These are phyloP conservation scores for Argyra leucocephala DNA, from an alignment of 2,888 invertebrate genomes.

Conservation along the genomic window DNA sequence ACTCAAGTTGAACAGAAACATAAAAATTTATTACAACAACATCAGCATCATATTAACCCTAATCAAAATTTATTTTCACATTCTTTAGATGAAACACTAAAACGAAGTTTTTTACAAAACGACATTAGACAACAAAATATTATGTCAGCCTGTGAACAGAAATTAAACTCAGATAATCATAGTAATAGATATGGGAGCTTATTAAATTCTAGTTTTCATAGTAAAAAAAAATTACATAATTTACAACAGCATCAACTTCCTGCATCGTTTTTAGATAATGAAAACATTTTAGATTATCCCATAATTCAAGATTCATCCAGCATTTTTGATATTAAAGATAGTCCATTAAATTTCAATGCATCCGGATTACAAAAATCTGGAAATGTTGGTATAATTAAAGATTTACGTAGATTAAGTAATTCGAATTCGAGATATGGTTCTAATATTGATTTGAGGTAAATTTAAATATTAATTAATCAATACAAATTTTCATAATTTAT, in stretches of 20 bases:
- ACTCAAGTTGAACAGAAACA: not conserved
- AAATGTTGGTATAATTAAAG: not conserved
- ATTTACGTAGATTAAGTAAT: not conserved
- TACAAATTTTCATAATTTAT: not conserved
- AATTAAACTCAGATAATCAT: not conserved
- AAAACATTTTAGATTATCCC: not conserved
- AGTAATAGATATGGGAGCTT: not conserved
- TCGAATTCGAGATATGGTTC: not conserved
- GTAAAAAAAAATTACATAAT: not conserved
- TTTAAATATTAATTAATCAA: not conserved
- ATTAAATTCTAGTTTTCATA: not conserved
- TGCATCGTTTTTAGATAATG: not conserved
- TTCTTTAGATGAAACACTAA: not conserved
- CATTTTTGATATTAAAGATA: not conserved
- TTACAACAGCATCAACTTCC: not conserved
- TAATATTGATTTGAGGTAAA: not conserved
- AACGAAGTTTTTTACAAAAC: not conserved
- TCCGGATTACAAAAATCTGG: not conserved
- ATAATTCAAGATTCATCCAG: not conserved
- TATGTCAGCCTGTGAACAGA: not conserved
- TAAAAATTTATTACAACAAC: not conserved
- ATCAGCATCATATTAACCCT: not conserved
- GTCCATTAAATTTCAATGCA: not conserved
- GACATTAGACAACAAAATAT: not conserved
- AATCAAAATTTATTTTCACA: constrained; percentile 1